phyloP scores from a whole-genome alignment of 2,797 vertebrate genomes.

The Prionace glauca region DNA sequence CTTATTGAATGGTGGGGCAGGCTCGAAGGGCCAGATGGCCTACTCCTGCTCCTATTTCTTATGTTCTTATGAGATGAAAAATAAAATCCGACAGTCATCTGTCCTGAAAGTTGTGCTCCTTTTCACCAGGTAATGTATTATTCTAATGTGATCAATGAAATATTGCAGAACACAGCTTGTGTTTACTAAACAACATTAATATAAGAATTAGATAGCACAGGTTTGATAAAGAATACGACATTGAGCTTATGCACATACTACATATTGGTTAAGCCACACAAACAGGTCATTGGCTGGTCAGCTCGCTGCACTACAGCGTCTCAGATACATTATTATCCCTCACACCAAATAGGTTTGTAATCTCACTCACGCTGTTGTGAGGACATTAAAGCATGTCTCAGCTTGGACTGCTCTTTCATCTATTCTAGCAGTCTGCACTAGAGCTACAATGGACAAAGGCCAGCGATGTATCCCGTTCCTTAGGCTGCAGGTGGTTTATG shows the following conservation, averaged over 20 bases:
- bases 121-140: not conserved
- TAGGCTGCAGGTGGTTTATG: not conserved
- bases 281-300: not conserved
- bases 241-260: not conserved
- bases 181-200: not conserved
- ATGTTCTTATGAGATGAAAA: not conserved
- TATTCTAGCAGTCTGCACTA: not conserved
- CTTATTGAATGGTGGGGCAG: too few relatives aligned
- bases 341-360: not conserved
- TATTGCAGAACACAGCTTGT: too few relatives aligned
- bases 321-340: not conserved
- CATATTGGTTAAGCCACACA: not conserved
- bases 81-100: not conserved
- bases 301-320: not conserved
- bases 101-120: not conserved
- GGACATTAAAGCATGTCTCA: not conserved
- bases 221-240: not conserved
- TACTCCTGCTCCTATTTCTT: too few relatives aligned
- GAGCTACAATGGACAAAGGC: not conserved
- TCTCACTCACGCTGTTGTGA: not conserved
- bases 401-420: not conserved
- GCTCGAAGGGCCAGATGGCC: too few relatives aligned
- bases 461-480: not conserved
- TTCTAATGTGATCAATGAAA: not conserved
- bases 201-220: not conserved